phyloP scores from a whole-genome alignment of 2,797 vertebrate genomes.

The Helicolenus hilgendorfi region DNA sequence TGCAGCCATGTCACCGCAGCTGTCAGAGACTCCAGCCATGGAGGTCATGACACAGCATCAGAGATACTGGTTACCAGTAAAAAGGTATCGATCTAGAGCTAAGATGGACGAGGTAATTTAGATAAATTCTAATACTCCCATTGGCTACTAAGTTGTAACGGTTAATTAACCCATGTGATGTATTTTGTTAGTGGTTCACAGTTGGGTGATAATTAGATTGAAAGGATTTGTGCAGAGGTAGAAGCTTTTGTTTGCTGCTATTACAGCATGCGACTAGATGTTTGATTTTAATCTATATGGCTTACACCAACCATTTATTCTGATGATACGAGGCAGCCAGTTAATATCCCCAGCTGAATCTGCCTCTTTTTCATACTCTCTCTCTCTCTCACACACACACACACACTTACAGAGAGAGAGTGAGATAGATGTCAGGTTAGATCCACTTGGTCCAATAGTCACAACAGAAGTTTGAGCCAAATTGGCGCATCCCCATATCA shows the following conservation, averaged over 20 bases:
- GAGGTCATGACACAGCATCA: constrained; percentile 23
- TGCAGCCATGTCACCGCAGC: constrained; percentile 27
- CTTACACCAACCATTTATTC: background rate
- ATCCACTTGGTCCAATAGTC: constrained; percentile 64
- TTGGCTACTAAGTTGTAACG: background rate
- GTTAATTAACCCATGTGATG: constrained; percentile 30
- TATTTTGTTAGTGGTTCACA: background rate
- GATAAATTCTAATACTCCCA: constrained; percentile 21
- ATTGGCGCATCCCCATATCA: constrained; percentile 38
- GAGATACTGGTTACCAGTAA: constrained; percentile 7
- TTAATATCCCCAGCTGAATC: constrained; percentile 4
- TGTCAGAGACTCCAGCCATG: constrained; percentile 6
- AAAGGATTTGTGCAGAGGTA: background rate
- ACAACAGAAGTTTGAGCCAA: constrained; percentile 58
- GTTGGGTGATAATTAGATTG: background rate
- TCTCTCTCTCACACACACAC: background rate
- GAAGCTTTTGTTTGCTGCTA: background rate
- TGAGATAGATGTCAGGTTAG: constrained; percentile 56
- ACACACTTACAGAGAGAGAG: background rate
- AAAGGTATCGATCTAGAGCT: constrained; percentile 34
- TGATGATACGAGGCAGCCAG: background rate
- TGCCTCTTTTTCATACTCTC: background rate
- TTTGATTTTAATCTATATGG: background rate
- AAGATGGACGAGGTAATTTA: constrained; percentile 33
- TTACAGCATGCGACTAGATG: background rate